Base-by-base conservation (phyloP, 2,113 vertebrate species). In the Tenrec ecaudatus region DNA sequence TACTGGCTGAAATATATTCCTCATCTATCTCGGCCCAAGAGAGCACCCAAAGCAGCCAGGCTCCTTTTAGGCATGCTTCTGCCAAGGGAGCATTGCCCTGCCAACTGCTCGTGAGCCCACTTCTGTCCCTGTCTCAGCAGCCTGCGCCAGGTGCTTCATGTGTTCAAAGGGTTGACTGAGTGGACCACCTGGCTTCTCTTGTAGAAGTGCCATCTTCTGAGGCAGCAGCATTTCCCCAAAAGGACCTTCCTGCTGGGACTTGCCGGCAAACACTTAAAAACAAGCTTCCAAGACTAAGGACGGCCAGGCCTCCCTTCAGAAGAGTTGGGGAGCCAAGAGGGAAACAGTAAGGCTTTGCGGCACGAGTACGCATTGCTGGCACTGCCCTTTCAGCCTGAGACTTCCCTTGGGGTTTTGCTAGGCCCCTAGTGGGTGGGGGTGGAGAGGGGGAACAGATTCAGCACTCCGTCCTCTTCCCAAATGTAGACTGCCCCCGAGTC, bases 61-160 rank as follows among this genome's bases (percentile, higher is more conserved):
- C 57, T 89, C 33, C 5, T 0, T 3, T 6, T 25, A 29, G 69
- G 19, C 27, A 6, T 1, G 1, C 75, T 33, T 47, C 6, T 27
- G 14, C 68, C 12, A 31, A 2, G 0, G 1, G 29, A n/a, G 40
- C 5, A 6, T 0, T 2, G 16, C 4, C 40, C 38, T 1, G 10
- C 6, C 3, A 2, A 3, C 0, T 8, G 1, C 85, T 82, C 2
- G 40, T 17, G 84, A 36, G 25, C 19, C 68, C 6, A 82, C 58
- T 31, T 1, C 7, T 2, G 14, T 14, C 23, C 38, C 1, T 0
- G 0, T 2, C 14, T 16, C 9, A 7, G 36, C 0, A 3, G 25
- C 78, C 36, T 1, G 2, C 0, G 0, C 23, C 0, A 47, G 22
- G 58, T 6, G 20, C 14, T 76, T 62, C 43, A n/a, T 5, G 36